Evolutionary conservation across 2,888 invertebrate genomes (phyloP).

Genomic region (Ichneumon xanthorius): DNA sequence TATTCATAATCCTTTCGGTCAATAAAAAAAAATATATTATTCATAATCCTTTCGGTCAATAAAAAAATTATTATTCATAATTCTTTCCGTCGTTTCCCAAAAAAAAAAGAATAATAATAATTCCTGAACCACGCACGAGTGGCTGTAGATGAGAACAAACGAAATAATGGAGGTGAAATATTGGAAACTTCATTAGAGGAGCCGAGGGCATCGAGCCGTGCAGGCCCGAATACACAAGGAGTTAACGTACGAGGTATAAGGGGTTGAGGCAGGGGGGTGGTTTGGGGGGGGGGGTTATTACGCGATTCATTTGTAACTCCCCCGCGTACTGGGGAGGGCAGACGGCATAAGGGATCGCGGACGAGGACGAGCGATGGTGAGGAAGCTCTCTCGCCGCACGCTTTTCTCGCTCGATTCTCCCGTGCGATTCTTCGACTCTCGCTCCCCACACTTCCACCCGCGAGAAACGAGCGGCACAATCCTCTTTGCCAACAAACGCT

Average conservation of each 20-base stretch:
- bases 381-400: slow-evolving; percentile 65
- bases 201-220: slow-evolving; percentile 72
- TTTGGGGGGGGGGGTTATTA: slow-evolving; percentile 76
- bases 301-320: slow-evolving; percentile 83
- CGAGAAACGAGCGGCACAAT: slow-evolving; percentile 74
- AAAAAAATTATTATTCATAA: too few species aligned
- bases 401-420: slow-evolving; percentile 53
- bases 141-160: slow-evolving; percentile 44
- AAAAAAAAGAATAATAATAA: slow-evolving; percentile 5
- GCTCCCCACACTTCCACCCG: slow-evolving; percentile 67
- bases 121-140: background rate
- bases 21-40: too few species aligned
- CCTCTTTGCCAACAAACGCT: slow-evolving; percentile 82
- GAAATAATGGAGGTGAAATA: slow-evolving; percentile 76
- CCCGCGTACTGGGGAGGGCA: slow-evolving; percentile 54
- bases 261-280: background rate
- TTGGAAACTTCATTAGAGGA: slow-evolving; percentile 79
- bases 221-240: slow-evolving; percentile 78
- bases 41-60: too few species aligned
- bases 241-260: slow-evolving; percentile 68
- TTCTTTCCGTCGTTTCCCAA: background rate
- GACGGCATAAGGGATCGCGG: slow-evolving; percentile 20
- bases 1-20: too few species aligned
- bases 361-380: slow-evolving; percentile 57
- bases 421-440: slow-evolving; percentile 63